Conservation (phyloP, 2,113 vertebrate genomes). For the Ictidomys tridecemlineatus region DNA sequence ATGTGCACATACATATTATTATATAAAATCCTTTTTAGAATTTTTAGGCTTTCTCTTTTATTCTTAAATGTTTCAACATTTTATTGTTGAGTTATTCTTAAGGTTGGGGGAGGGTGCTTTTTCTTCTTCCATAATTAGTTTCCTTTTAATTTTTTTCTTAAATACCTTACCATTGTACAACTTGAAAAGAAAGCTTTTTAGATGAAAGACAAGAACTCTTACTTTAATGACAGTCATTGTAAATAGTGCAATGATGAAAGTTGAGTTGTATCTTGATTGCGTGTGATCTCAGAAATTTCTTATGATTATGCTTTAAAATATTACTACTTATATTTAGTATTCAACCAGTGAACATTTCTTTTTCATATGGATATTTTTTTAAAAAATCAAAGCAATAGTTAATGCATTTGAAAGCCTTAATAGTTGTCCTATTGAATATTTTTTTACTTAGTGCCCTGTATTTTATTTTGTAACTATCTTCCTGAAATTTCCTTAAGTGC, state of each 20-base stretch:
- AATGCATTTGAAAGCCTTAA: constrained; percentile 79
- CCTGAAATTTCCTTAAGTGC: constrained; percentile 73
- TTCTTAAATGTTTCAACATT: constrained; percentile 45
- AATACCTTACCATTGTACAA: constrained; percentile 64
- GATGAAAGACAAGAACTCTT: constrained; percentile 80
- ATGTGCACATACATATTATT: not conserved
- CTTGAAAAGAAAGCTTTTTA: constrained; percentile 82
- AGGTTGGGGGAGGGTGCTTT: constrained; percentile 37
- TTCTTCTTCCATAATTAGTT: constrained; percentile 71
- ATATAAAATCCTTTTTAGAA: not conserved
- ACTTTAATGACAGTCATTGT: constrained; percentile 81
- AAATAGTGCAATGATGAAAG: constrained; percentile 88
- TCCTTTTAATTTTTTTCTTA: constrained; percentile 70
- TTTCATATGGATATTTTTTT: constrained; percentile 74
- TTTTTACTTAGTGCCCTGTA: constrained; percentile 75
- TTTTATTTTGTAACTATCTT: constrained; percentile 69
- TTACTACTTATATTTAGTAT: constrained; percentile 71
- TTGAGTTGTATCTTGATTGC: constrained; percentile 76
- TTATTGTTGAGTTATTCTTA: constrained; percentile 46
- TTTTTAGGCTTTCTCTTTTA: constrained; percentile 64
- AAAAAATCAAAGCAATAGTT: constrained; percentile 87
- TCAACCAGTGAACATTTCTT: constrained; percentile 77
- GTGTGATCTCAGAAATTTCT: constrained; percentile 85
- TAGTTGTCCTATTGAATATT: constrained; percentile 75
- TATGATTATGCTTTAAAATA: constrained; percentile 77